These are phyloP conservation scores for Stenchaetothrips biformis DNA, from an alignment of 2,888 invertebrate species.

Conservation along the genomic window DNA sequence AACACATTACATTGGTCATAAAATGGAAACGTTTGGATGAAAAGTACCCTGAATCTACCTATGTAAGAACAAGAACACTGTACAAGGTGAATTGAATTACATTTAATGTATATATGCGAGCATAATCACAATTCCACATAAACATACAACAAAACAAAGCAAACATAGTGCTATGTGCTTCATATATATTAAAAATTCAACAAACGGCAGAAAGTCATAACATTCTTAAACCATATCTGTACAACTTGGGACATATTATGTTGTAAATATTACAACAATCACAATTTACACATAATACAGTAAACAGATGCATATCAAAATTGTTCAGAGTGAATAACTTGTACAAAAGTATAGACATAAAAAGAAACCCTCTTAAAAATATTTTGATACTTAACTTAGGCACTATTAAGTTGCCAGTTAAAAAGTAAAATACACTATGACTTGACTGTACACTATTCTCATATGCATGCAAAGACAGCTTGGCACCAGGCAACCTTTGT, in stretches of 20 bases:
- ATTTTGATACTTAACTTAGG: background rate
- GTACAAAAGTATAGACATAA: conserved; percentile 4
- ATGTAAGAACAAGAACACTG: background rate
- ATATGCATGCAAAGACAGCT: background rate
- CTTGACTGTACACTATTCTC: conserved; percentile 1
- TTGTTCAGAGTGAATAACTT: conserved; percentile 4
- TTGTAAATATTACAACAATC: conserved; percentile 24
- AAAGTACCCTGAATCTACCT: no score
- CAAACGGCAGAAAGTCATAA: background rate
- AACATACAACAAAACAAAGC: conserved; percentile 23
- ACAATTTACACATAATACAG: background rate
- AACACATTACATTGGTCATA: no score
- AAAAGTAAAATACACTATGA: background rate
- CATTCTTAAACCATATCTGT: background rate
- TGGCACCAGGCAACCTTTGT: background rate
- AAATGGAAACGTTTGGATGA: no score
- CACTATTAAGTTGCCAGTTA: background rate
- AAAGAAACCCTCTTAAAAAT: background rate
- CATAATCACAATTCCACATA: conserved; percentile 3
- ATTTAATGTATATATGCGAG: background rate
- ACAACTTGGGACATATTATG: background rate
- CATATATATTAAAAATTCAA: background rate
- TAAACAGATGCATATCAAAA: conserved; percentile 7
- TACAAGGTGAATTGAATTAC: background rate
- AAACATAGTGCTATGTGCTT: conserved; percentile 12